These are phyloP conservation scores for Trididemnum miniatum DNA, from an alignment of 23 tunicate species.

Conservation along the genomic window DNA sequence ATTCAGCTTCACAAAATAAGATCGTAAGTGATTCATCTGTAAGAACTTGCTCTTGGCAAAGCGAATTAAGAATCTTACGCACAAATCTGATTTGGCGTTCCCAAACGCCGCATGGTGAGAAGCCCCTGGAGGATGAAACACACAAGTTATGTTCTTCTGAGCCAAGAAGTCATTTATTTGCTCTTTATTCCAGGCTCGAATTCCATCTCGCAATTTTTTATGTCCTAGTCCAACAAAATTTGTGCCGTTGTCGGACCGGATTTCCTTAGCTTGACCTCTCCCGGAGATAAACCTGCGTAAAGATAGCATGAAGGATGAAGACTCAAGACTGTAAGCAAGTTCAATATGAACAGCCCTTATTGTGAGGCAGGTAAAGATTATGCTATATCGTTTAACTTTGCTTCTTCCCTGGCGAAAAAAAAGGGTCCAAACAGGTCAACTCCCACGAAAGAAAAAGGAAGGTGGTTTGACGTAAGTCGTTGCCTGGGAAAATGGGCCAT, in stretches of 20 bases:
- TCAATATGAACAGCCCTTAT: background rate
- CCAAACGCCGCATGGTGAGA: background rate
- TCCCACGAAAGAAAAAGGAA: background rate
- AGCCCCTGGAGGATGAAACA: background rate
- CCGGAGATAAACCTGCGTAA: slow-evolving; percentile 16
- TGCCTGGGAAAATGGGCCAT: background rate
- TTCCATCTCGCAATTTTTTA: background rate
- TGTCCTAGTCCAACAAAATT: slow-evolving; percentile 25
- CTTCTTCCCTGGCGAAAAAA: background rate
- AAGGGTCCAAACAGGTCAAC: background rate
- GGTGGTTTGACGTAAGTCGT: background rate
- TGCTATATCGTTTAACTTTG: background rate
- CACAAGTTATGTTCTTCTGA: background rate
- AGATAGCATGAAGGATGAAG: slow-evolving; percentile 16
- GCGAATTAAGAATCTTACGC: background rate
- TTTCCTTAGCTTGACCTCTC: background rate
- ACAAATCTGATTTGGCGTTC: background rate
- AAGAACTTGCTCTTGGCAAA: background rate
- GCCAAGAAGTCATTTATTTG: background rate
- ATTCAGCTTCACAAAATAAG: background rate
- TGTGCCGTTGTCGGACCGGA: slow-evolving; percentile 34
- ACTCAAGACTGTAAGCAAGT: background rate
- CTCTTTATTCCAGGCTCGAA: background rate
- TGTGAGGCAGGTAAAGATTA: background rate
- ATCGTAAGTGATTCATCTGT: background rate